phyloP scores from a whole-genome alignment of 2,888 invertebrate genomes.

The Parasteatoda lunata region DNA sequence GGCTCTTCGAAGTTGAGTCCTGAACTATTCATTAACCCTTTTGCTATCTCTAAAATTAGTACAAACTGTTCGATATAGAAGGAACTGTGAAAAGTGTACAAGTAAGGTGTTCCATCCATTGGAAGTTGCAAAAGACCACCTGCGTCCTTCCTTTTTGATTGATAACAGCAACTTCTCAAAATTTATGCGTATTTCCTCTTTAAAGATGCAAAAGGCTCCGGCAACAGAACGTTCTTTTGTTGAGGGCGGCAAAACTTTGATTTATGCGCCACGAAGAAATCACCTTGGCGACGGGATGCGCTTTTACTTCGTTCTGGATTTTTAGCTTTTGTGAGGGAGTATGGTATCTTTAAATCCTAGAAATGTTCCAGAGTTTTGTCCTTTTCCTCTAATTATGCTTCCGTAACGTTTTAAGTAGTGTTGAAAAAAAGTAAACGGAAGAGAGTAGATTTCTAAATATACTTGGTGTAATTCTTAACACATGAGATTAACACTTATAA shows the following conservation, averaged over 20 bases:
- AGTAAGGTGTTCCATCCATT: constrained; percentile 15
- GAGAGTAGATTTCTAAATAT: neutral
- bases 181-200: constrained; percentile 36
- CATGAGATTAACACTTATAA: no score
- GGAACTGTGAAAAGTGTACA: neutral
- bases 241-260: constrained; percentile 8
- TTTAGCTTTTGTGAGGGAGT: neutral
- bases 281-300: neutral
- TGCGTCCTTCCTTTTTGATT: constrained; percentile 55
- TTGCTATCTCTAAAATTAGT: neutral
- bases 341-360: neutral
- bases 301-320: neutral
- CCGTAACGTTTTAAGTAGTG: neutral
- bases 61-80: neutral
- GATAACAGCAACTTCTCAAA: constrained; percentile 37
- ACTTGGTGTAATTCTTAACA: no score
- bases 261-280: constrained; percentile 29
- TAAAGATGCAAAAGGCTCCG: constrained; percentile 44
- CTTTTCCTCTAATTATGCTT: neutral
- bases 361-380: neutral
- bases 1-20: neutral
- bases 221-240: constrained; percentile 6
- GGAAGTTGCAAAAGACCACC: constrained; percentile 29
- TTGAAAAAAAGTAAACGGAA: neutral
- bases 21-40: neutral